Base-by-base conservation (phyloP, 2,113 vertebrate species). In the Strix uralensis region DNA sequence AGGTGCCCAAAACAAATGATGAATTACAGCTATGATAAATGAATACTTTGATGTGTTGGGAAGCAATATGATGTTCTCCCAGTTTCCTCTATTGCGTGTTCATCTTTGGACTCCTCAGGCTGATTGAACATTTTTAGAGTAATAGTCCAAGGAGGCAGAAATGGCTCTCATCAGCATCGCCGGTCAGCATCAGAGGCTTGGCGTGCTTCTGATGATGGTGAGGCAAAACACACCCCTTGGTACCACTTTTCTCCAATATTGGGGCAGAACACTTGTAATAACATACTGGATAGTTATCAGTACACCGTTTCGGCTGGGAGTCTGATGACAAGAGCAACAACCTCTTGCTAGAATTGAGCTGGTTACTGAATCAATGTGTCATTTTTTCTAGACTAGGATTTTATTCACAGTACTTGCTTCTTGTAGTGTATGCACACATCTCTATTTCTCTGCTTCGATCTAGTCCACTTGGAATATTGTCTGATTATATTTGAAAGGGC, bases 1-100 rank as follows among this genome's bases (percentile, higher is more conserved):
- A 69, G 93, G 36, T 26, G 57, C 88, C 88, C 40, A 29, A 94
- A 88, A 65, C 27, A 90, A 87, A 88, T 34, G 70, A 69, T 85
- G 62, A 91, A 93, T 92, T 96, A 71, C 66, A 82, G 58, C 67
- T 74, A 42, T 74, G 66, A 79, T 51, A 79, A 69, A 91, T 86
- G 42, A 82, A 83, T 74, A 77, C 67, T 67, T 84, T 49, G 51
- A 69, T 58, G 51, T 80, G 52, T 67, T 77, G 80, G 38, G 40
- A 95, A 82, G 77, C 21, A 32, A 13, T 71, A 66, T 17, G 40
- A 13, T 66, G 15, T 57, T 80, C 36, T 52, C 86, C 36, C 38
- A 21, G 23, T 92, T 95, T 90, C 30, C 30, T 73, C 10, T 77
- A 14, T 22, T n/a, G 46, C 4, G 2, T 32, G 29, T 47, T 94